Percentiles rank a stretch among this genome's conserved stretches.
Evolutionary conservation across 1,140 invertebrate genomes (phyloP).

Genomic region (Holcopasites calliopsidis): DNA sequence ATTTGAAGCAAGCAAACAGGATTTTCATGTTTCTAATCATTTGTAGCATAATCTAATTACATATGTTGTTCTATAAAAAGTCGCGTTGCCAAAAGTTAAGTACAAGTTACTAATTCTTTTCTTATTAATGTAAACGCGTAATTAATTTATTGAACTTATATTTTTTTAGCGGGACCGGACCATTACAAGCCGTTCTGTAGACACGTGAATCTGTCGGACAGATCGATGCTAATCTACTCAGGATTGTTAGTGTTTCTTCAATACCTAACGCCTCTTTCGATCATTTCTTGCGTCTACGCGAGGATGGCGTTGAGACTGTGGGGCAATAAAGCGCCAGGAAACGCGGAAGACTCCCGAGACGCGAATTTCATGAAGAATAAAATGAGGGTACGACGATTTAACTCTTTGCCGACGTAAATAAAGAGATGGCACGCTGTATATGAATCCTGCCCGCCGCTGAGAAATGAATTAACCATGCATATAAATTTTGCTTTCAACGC

Average conservation of each 20-base stretch:
- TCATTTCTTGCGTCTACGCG: conserved; percentile 90
- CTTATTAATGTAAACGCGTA: too few species aligned
- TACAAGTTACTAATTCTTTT: too few species aligned
- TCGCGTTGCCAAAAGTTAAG: too few species aligned
- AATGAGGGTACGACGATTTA: conserved; percentile 3
- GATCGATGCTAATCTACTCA: conserved; percentile 81
- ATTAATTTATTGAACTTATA: too few species aligned
- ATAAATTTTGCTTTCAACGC: too few species aligned
- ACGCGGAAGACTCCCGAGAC: conserved; percentile 86
- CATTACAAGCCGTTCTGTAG: conserved; percentile 81
- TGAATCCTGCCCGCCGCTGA: too few species aligned
- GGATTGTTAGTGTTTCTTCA: conserved; percentile 82
- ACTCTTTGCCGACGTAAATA: background rate
- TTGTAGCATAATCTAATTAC: too few species aligned
- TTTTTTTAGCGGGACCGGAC: conserved; percentile 52
- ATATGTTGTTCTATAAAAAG: too few species aligned
- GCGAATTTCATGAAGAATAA: conserved; percentile 89
- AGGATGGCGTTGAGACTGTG: conserved; percentile 88
- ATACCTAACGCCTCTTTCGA: conserved; percentile 87
- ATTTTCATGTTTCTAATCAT: too few species aligned
- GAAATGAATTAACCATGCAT: too few species aligned
- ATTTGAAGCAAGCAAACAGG: too few species aligned
- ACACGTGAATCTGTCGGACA: conserved; percentile 80
- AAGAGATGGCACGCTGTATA: too few species aligned
- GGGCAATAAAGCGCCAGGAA: conserved; percentile 87